Percentiles rank a stretch among this genome's conserved stretches.
Evolutionary conservation across 1,140 invertebrate species (phyloP).

Genomic region (Drosophila kohkoa): DNA sequence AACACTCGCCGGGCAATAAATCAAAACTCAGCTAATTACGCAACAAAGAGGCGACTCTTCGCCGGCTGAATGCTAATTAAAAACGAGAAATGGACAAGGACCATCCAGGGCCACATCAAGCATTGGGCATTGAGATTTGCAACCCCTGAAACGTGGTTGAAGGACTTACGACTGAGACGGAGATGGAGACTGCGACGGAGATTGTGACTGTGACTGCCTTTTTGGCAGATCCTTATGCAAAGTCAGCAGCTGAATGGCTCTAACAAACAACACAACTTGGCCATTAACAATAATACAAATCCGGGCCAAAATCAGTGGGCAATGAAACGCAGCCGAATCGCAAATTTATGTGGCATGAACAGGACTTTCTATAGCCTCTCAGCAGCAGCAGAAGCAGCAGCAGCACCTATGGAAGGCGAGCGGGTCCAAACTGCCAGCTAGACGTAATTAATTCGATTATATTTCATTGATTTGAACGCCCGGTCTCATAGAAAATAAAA

Average conservation of each 20-base stretch:
- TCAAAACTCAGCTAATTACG: constrained; percentile 83
- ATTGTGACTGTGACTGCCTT: constrained; percentile 5
- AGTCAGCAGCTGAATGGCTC: constrained; percentile 51
- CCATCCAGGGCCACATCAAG: constrained; percentile 1
- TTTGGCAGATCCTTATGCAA: constrained; percentile 43
- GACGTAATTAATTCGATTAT: constrained; percentile 84
- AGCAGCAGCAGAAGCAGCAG: too few species aligned
- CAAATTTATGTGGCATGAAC: constrained; percentile 76
- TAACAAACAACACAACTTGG: constrained; percentile 55
- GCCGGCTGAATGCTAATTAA: constrained; percentile 74
- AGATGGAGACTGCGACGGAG: not conserved
- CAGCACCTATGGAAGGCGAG: constrained; percentile 29
- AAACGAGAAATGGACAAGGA: constrained; percentile 58
- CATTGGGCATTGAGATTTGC: constrained; percentile 10
- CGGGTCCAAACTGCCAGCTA: constrained; percentile 46
- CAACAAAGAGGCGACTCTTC: constrained; percentile 73
- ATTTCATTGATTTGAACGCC: constrained; percentile 80
- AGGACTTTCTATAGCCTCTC: constrained; percentile 14
- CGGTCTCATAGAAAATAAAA: constrained; percentile 77
- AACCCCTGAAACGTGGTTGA: constrained; percentile 19
- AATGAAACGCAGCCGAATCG: constrained; percentile 76
- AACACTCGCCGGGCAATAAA: constrained; percentile 68
- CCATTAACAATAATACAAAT: constrained; percentile 81
- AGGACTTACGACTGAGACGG: constrained; percentile 6
- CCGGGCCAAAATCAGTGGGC: constrained; percentile 53